Evolutionary conservation across 2,113 vertebrate genomes (phyloP).

Genomic region (Dunckerocampus dactyliophorus): DNA sequence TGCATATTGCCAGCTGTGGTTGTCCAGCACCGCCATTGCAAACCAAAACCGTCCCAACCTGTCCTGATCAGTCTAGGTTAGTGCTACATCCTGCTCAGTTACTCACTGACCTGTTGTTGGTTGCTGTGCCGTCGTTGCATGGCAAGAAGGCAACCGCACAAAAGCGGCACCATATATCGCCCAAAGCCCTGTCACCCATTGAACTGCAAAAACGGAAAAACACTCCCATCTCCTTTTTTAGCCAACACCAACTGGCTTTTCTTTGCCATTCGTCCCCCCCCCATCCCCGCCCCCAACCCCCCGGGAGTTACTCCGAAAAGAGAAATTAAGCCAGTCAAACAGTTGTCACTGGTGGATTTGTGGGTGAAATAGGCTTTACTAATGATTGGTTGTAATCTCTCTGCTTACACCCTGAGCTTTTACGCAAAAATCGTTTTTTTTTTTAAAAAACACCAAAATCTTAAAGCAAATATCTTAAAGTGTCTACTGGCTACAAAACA

Average conservation of each 20-base stretch:
- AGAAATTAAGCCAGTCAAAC: conserved; percentile 68
- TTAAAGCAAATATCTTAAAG: conserved; percentile 7
- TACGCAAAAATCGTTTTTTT: not conserved
- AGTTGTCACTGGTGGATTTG: conserved; percentile 75
- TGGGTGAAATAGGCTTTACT: conserved; percentile 76
- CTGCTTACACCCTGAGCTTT: conserved; percentile 30
- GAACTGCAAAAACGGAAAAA: conserved; percentile 42
- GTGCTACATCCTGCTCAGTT: conserved; percentile 1
- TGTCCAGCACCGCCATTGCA: conserved; percentile 65
- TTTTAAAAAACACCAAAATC: no score
- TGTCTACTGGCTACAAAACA: not conserved
- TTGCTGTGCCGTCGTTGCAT: conserved; percentile 14
- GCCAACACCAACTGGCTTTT: conserved; percentile 55
- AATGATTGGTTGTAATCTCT: conserved; percentile 75
- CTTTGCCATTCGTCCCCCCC: conserved; percentile 34
- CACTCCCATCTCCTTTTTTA: conserved; percentile 48
- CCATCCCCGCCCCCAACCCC: conserved; percentile 50
- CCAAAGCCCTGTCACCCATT: conserved; percentile 56
- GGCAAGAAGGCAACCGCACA: conserved; percentile 23
- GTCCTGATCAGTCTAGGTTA: conserved; percentile 6
- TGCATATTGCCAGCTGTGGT: conserved; percentile 70
- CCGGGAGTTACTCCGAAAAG: conserved; percentile 28
- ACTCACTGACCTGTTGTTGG: not conserved
- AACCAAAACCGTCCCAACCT: conserved; percentile 24
- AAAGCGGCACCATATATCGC: conserved; percentile 32